Conservation (phyloP, 2,888 invertebrate genomes). For the Pomacea canaliculata region DNA sequence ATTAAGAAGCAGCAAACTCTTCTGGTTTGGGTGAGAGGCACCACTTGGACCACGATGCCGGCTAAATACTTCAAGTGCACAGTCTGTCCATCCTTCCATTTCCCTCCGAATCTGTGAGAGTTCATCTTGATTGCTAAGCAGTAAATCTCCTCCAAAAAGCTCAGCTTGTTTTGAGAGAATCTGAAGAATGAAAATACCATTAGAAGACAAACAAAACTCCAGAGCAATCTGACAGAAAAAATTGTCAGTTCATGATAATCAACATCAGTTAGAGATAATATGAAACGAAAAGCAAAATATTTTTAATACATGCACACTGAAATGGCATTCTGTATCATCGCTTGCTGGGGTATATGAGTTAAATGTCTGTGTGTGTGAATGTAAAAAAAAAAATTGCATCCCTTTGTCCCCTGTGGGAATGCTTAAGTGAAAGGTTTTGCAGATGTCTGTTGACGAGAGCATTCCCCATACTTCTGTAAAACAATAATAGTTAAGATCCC, state of each 20-base stretch:
- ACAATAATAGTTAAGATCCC: no score
- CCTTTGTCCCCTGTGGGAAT: no score
- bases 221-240: background rate
- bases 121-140: conserved; percentile 62
- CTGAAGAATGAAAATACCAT: conserved; percentile 36
- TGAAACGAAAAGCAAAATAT: background rate
- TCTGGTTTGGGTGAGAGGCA: conserved; percentile 59
- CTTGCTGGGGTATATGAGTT: no score
- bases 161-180: conserved; percentile 58
- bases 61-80: conserved; percentile 62
- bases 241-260: background rate
- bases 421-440: no score
- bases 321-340: conserved; percentile 12
- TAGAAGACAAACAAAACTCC: background rate
- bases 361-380: no score
- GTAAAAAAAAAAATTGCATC: no score
- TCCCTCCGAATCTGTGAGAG: conserved; percentile 54
- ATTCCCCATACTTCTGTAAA: no score
- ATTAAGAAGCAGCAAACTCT: conserved; percentile 59
- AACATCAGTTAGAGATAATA: background rate
- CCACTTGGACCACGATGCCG: conserved; percentile 60
- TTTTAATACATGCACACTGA: conserved; percentile 50
- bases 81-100: conserved; percentile 67
- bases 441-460: no score
- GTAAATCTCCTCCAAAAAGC: conserved; percentile 65